Conservation (phyloP, 1,140 invertebrate genomes). For the Magallana ariakensis region DNA sequence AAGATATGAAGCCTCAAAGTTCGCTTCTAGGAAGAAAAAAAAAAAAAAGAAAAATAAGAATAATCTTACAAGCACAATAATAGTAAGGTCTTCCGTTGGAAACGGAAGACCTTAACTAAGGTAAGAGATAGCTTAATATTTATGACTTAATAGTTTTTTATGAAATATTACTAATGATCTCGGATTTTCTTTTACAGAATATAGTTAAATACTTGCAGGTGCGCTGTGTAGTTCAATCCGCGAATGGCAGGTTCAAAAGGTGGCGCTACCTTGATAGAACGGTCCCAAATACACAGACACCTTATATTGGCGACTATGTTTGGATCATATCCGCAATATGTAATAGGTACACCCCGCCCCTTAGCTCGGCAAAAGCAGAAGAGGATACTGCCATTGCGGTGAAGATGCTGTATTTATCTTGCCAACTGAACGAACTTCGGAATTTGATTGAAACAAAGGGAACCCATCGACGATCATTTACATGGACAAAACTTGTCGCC, state of each 20-base stretch:
- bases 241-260: background rate
- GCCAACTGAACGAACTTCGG: background rate
- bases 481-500: background rate
- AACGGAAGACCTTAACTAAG: too few species aligned
- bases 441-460: background rate
- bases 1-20: too few species aligned
- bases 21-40: too few species aligned
- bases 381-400: background rate
- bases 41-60: too few species aligned
- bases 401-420: background rate
- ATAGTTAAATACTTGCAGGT: background rate
- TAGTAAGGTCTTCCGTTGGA: too few species aligned
- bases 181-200: too few species aligned
- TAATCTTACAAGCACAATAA: too few species aligned
- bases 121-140: too few species aligned
- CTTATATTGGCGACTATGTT: constrained; percentile 6
- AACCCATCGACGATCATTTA: background rate
- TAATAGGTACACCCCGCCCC: background rate
- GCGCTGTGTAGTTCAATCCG: background rate
- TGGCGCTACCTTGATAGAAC: background rate
- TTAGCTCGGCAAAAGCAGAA: background rate
- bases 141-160: too few species aligned
- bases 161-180: too few species aligned
- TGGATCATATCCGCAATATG: constrained; percentile 28
- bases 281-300: too few species aligned